Conservation (phyloP, 2,888 invertebrate genomes). For the Ecdyonurus torrentis region DNA sequence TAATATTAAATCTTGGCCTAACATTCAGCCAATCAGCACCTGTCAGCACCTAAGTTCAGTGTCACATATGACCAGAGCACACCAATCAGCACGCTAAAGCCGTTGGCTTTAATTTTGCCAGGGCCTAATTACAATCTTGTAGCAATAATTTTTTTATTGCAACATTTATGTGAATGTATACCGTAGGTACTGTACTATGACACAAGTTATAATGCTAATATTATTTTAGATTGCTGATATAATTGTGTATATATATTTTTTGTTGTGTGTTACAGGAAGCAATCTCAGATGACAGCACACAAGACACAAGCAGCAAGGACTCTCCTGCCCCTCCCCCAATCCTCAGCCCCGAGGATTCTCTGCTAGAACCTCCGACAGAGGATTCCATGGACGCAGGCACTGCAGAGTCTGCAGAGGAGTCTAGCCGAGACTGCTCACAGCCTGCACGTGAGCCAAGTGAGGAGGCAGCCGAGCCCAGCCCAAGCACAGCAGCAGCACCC, state of each 20-base stretch:
- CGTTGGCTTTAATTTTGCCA: neutral
- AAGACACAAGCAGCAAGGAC: constrained; percentile 34
- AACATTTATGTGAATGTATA: neutral
- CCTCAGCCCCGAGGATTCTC: neutral
- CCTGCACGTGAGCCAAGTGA: neutral
- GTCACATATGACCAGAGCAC: too few relatives aligned
- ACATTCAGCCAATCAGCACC: too few relatives aligned
- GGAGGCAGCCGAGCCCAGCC: neutral
- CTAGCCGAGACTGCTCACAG: neutral
- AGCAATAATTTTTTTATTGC: neutral
- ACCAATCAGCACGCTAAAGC: too few relatives aligned
- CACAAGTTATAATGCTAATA: neutral
- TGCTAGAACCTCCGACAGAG: neutral
- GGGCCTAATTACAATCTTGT: too few relatives aligned
- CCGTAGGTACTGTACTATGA: neutral
- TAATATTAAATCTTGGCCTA: too few relatives aligned
- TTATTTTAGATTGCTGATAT: neutral
- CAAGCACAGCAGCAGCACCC: neutral
- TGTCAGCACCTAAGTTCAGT: too few relatives aligned
- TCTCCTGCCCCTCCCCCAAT: neutral
- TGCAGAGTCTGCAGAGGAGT: neutral
- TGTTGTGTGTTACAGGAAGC: constrained; percentile 15
- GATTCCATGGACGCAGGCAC: neutral
- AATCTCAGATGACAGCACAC: constrained; percentile 59
- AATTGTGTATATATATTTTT: neutral